phyloP scores from a whole-genome alignment of 2,113 vertebrate genomes.

The Mesembrinibis cayennensis region DNA sequence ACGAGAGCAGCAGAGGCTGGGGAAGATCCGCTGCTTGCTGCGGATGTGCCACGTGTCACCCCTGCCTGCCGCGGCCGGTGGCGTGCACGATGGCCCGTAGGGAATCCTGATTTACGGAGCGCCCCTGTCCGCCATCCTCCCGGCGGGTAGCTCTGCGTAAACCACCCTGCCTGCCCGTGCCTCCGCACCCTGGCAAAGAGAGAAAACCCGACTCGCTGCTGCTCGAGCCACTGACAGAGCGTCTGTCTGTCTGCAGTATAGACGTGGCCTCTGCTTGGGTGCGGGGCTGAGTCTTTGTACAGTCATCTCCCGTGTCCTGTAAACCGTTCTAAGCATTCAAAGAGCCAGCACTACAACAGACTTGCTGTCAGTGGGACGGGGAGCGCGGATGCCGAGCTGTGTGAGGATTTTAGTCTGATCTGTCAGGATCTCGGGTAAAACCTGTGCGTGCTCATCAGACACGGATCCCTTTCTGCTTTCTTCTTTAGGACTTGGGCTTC shows the following conservation, averaged over 20 bases:
- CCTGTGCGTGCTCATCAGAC: accelerated
- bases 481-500: conserved; percentile 10
- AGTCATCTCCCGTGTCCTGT: background rate
- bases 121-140: background rate
- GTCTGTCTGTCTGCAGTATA: background rate
- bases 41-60: accelerated
- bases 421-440: background rate
- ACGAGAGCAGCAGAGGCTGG: background rate
- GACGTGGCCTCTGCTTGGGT: background rate
- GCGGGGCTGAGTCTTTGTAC: background rate
- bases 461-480: background rate
- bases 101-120: background rate
- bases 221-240: background rate
- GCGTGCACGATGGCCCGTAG: background rate
- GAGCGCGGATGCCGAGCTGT: background rate
- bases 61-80: background rate
- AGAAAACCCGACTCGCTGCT: background rate
- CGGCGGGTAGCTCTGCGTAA: background rate
- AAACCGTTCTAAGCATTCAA: background rate
- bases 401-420: background rate
- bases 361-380: background rate
- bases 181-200: too few relatives aligned
- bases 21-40: background rate
- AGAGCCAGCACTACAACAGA: too few relatives aligned
- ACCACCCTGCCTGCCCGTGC: background rate